A percentile compares a stretch with the other conserved stretches of the same genome.
These are phyloP conservation scores for Stratiolaelaps scimitus DNA, from an alignment of 1,140 invertebrate species.

Conservation along the genomic window DNA sequence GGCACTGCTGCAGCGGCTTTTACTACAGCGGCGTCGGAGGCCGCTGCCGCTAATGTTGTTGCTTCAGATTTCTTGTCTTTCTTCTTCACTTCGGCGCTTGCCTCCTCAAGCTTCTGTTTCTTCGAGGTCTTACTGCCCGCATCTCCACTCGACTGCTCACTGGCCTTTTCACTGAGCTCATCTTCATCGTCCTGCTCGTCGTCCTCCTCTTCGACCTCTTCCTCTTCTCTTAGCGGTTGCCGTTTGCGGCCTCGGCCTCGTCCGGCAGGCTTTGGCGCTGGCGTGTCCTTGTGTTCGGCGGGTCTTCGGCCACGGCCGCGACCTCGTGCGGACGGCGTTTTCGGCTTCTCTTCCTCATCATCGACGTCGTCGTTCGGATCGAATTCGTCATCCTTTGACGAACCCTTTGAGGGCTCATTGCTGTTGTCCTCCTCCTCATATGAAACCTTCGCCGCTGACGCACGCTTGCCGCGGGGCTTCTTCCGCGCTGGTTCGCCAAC, in stretches of 20 bases:
- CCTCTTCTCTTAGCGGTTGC: no score
- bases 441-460: neutral
- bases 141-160: neutral
- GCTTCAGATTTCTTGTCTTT: neutral
- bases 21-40: neutral
- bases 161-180: neutral
- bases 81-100: neutral
- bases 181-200: neutral
- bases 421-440: constrained; percentile 4
- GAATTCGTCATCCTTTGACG: constrained; percentile 10
- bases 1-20: neutral
- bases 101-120: constrained; percentile 8
- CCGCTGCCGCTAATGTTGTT: neutral
- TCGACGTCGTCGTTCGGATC: neutral
- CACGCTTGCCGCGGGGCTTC: neutral
- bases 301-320: neutral
- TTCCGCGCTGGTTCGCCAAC: constrained; percentile 2
- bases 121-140: neutral
- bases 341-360: neutral
- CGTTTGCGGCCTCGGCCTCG: neutral
- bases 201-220: neutral
- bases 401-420: neutral
- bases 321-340: neutral
- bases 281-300: constrained; percentile 13
- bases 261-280: neutral